Base-by-base conservation (phyloP, 2,888 invertebrate species). In the Magallana nippona region DNA sequence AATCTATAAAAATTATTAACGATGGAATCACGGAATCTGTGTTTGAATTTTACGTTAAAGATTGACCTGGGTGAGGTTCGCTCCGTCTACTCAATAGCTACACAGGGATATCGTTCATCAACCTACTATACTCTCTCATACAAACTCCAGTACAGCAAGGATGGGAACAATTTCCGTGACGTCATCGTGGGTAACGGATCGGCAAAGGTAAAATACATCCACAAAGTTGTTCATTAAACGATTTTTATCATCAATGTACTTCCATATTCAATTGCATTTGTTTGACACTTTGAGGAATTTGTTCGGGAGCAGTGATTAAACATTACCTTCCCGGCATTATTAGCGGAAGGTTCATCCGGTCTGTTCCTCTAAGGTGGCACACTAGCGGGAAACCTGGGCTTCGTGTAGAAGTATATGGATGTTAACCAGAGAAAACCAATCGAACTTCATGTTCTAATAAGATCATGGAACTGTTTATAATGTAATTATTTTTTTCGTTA, bases 321-420 rank as follows among this genome's bases (percentile, higher is more conserved):
- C 85, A 86, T 27, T 55, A 78, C 11, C 78, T 89, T 11, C 83
- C 87, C 56, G 81, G 57, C 11, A 85, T 87, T 5, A 83, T 87
- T 1, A 79, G 27, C 13, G 88, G 87, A 10, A 83, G 89, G 32
- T 89, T 89, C 84, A 82, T 89, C 44, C 86, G 89, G 10, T 89
- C 89, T 81, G 62, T 86, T 19, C 89, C 89, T n/a, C 44, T 82
- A 32, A 83, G 84, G 5, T 89, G 87, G 88, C 88, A 87, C 27
- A 82, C 56, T 15, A 86, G 87, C 1, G 87, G 87, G 1, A 86
- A 88, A 78, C 89, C 89, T 1, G 88, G 87, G 10, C 56, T 89
- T 27, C 79, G 89, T 1, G 88, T 89, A 15, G 89, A 89, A 71
- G 84, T 89, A 27, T 89, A 86, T 55, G 89, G 89, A 1, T 89